phyloP scores from a whole-genome alignment of 2,113 vertebrate genomes.

The Zapus hudsonius region DNA sequence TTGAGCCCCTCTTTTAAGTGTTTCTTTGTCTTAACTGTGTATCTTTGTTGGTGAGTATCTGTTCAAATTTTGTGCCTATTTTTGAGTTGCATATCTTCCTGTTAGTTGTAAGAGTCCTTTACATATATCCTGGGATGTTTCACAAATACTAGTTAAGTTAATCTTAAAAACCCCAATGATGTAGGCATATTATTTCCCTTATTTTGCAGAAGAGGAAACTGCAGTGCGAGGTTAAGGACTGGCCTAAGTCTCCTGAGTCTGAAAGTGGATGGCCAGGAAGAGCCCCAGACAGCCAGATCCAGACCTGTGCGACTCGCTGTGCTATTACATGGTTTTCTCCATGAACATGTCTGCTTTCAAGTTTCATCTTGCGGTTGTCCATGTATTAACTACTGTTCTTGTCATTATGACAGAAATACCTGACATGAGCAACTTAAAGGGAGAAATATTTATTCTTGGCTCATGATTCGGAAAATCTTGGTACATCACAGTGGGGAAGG shows the following conservation, averaged over 20 bases:
- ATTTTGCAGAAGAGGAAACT: background rate
- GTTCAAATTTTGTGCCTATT: background rate
- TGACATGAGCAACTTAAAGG: background rate
- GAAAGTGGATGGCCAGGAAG: background rate
- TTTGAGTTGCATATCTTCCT: constrained; percentile 12
- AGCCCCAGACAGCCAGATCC: background rate
- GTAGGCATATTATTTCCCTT: background rate
- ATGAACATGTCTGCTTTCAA: background rate
- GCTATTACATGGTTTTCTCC: too few species aligned
- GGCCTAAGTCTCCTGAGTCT: background rate
- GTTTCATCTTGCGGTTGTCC: background rate
- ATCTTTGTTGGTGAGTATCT: background rate
- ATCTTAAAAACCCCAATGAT: background rate
- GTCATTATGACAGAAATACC: background rate
- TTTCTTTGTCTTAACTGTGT: background rate
- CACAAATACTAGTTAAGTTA: constrained; percentile 16
- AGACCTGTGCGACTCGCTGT: too few species aligned
- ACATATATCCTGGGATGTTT: background rate
- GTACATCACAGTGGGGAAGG: background rate
- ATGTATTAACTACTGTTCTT: background rate
- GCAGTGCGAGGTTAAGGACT: background rate
- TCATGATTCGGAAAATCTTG: too few species aligned
- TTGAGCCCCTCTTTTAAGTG: background rate
- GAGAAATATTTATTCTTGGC: too few species aligned
- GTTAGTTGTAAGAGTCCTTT: background rate